A percentile compares a stretch with the other conserved stretches of the same genome.
phyloP scores from a whole-genome alignment of 2,113 vertebrate genomes.

The Carassius carassius region DNA sequence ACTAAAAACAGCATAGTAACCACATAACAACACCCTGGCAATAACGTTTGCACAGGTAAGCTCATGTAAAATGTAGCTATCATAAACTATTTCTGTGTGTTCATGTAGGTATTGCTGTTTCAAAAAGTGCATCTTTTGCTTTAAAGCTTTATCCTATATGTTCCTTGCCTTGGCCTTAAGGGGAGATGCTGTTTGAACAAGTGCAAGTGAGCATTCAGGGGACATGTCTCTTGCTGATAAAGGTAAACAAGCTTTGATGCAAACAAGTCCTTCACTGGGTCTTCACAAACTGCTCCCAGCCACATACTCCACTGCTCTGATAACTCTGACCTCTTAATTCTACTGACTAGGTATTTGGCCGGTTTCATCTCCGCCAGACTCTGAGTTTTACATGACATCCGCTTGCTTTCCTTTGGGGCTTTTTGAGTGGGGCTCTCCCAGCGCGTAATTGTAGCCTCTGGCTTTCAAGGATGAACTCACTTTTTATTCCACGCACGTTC shows the following conservation, averaged over 20 bases:
- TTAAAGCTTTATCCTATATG: neutral
- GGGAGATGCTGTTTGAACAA: neutral
- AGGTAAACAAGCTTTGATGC: conserved; percentile 15
- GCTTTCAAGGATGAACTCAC: conserved; percentile 2
- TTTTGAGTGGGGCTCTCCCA: conserved; percentile 17
- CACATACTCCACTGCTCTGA: neutral
- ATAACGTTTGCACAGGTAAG: neutral
- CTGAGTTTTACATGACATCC: neutral
- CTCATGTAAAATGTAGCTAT: neutral
- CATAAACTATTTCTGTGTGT: too few relatives aligned
- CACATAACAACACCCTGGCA: neutral
- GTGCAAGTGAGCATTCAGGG: neutral
- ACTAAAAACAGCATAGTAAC: too few relatives aligned
- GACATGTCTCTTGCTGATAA: neutral
- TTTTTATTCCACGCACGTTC: conserved; percentile 32
- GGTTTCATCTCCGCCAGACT: neutral
- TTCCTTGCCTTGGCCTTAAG: neutral
- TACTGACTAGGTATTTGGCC: conserved; percentile 14
- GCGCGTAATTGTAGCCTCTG: conserved; percentile 18
- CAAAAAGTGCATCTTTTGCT: neutral
- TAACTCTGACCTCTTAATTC: conserved; percentile 4
- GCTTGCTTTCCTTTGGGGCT: neutral
- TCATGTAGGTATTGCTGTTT: neutral
- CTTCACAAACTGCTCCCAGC: neutral
- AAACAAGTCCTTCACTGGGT: conserved; percentile 4